Evolutionary conservation across 53 echinoderm and acorn worm species (phyloP).

Genomic region (Antedon mediterranea): DNA sequence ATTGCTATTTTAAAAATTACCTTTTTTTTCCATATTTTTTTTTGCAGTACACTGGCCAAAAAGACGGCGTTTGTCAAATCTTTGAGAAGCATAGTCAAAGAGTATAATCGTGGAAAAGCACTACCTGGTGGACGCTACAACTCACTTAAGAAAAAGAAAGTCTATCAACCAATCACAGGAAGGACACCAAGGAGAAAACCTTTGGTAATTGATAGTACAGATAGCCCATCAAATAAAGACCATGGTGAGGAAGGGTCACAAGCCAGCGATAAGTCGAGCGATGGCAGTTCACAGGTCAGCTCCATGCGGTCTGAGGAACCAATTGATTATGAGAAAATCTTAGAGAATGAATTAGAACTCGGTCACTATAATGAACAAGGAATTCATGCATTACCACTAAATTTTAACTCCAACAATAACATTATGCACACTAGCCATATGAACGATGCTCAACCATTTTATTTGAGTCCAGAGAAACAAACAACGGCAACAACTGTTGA

Average conservation of each 20-base stretch:
- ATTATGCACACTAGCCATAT: background rate
- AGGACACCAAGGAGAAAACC: background rate
- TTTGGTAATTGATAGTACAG: background rate
- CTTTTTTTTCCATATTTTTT: background rate
- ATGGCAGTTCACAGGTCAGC: background rate
- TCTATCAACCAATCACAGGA: background rate
- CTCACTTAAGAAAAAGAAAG: background rate
- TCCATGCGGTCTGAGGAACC: background rate
- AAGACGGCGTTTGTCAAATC: conserved; percentile 60
- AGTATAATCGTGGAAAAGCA: conserved; percentile 54
- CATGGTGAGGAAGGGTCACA: background rate
- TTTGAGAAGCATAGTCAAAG: conserved; percentile 52
- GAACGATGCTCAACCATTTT: background rate
- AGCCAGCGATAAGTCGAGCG: background rate
- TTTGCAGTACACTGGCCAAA: conserved; percentile 44
- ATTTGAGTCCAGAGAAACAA: background rate
- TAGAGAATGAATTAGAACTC: background rate
- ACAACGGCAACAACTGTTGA: background rate
- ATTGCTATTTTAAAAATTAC: background rate
- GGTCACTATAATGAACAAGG: background rate
- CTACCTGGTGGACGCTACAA: conserved; percentile 12
- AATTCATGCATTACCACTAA: background rate
- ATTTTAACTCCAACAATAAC: background rate
- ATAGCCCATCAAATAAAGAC: background rate
- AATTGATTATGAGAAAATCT: background rate